Evolutionary conservation across 1,140 invertebrate species (phyloP).

Genomic region (Drosophila mojavensis): DNA sequence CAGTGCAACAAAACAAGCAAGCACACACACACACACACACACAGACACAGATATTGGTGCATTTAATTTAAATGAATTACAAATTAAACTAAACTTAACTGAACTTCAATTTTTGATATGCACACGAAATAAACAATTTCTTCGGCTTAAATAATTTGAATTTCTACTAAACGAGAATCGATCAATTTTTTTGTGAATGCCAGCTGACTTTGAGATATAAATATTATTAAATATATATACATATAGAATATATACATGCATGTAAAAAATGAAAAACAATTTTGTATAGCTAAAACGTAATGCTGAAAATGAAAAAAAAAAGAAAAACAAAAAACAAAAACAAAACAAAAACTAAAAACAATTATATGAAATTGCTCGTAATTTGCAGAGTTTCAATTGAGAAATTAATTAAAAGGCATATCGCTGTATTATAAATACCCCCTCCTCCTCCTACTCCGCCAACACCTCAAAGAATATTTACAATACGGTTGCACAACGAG

Average conservation of each 20-base stretch:
- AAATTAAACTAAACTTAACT: conserved; percentile 19
- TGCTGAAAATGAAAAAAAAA: conserved; percentile 5
- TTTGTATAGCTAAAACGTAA: conserved; percentile 39
- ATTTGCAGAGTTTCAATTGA: conserved; percentile 67
- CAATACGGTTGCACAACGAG: conserved; percentile 47
- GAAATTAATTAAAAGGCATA: conserved; percentile 77
- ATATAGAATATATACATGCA: conserved; percentile 43
- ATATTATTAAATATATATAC: conserved; percentile 20
- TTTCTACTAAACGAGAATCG: conserved; percentile 4
- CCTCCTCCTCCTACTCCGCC: background rate
- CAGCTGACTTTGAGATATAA: conserved; percentile 53
- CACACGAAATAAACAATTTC: conserved; percentile 33
- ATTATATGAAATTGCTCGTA: conserved; percentile 49
- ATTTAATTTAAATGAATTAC: conserved; percentile 62
- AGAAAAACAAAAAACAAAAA: too few species aligned
- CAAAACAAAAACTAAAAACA: conserved; percentile 6
- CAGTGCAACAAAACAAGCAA: conserved; percentile 30
- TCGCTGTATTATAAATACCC: conserved; percentile 81
- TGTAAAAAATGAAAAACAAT: conserved; percentile 16
- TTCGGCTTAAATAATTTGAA: background rate
- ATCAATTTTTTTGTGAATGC: conserved; percentile 28
- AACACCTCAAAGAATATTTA: background rate
- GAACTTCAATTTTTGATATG: conserved; percentile 52
- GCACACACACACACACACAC: too few species aligned
- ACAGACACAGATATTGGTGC: conserved; percentile 65